Conservation (phyloP, 2,797 vertebrate species). For the Protonibea diacanthus region DNA sequence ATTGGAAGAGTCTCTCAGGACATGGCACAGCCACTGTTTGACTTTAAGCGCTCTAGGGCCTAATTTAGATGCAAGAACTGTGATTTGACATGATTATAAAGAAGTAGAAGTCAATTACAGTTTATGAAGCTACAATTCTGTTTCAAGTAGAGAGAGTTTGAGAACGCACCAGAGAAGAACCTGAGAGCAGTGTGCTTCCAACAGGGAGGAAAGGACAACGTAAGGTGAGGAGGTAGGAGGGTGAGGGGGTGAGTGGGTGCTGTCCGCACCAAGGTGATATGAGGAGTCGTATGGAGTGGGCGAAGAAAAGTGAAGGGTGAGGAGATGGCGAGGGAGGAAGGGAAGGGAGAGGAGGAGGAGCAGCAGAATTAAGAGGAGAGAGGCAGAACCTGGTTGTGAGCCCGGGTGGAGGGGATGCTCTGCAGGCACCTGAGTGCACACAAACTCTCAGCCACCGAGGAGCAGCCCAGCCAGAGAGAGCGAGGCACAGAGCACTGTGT, state of each 20-base stretch:
- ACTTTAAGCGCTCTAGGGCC: not conserved
- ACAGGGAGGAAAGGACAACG: slow-evolving; percentile 70
- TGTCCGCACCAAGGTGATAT: slow-evolving; percentile 63
- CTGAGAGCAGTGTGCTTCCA: slow-evolving; percentile 70
- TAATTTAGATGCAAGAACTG: slow-evolving; percentile 35
- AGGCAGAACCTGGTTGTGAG: slow-evolving; percentile 92
- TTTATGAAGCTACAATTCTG: slow-evolving; percentile 33
- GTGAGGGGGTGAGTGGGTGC: slow-evolving; percentile 56
- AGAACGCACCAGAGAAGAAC: slow-evolving; percentile 71
- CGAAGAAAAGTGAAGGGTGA: slow-evolving; percentile 72
- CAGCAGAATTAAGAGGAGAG: slow-evolving; percentile 95
- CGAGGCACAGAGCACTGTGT: slow-evolving; percentile 99
- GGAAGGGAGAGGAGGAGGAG: slow-evolving; percentile 68
- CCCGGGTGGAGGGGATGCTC: slow-evolving; percentile 99
- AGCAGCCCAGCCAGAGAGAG: slow-evolving; percentile 99
- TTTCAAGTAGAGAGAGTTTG: slow-evolving; percentile 37
- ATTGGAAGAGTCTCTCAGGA: slow-evolving; percentile 6
- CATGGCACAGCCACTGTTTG: slow-evolving; percentile 13
- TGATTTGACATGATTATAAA: slow-evolving; percentile 40
- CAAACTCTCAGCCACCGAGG: slow-evolving; percentile 99
- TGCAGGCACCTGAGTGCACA: slow-evolving; percentile 99
- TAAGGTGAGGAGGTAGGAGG: slow-evolving; percentile 69
- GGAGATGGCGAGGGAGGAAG: slow-evolving; percentile 67
- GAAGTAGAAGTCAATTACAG: slow-evolving; percentile 24
- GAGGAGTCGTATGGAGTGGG: slow-evolving; percentile 64